phyloP scores from a whole-genome alignment of 1,140 invertebrate genomes.

The Pogonomyrmex californicus region DNA sequence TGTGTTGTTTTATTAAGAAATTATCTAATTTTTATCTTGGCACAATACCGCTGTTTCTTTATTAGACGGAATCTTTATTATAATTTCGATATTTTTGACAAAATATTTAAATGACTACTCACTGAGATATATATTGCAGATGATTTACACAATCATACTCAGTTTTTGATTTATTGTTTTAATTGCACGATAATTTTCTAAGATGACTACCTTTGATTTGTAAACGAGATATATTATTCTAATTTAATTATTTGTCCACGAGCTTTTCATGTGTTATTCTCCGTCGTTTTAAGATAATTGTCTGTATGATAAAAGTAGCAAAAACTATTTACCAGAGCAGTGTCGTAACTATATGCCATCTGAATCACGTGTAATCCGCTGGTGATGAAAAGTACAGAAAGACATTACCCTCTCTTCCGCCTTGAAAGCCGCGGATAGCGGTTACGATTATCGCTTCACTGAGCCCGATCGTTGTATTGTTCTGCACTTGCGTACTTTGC shows the following conservation, averaged over 20 bases:
- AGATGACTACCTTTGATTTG: background rate
- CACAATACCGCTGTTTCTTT: background rate
- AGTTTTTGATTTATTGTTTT: slow-evolving; percentile 15
- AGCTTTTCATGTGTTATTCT: background rate
- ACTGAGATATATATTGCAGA: background rate
- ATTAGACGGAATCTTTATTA: background rate
- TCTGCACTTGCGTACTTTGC: slow-evolving; percentile 31
- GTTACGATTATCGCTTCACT: slow-evolving; percentile 45
- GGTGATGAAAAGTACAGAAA: background rate
- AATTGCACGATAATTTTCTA: background rate
- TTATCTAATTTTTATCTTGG: background rate
- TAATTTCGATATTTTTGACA: background rate
- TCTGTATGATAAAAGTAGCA: slow-evolving; percentile 3
- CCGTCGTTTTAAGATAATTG: slow-evolving; percentile 29
- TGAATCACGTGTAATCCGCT: slow-evolving; percentile 32
- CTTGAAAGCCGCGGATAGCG: slow-evolving; percentile 30
- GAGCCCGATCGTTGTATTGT: slow-evolving; percentile 52
- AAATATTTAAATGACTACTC: background rate
- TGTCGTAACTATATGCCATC: background rate
- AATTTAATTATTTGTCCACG: background rate
- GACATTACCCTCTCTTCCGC: slow-evolving; percentile 4
- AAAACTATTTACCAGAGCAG: slow-evolving; percentile 6
- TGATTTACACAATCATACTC: background rate
- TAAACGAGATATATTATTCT: background rate
- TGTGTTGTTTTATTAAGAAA: background rate